phyloP scores from a whole-genome alignment of 2,888 invertebrate genomes.

The Oligia fasciuncula region DNA sequence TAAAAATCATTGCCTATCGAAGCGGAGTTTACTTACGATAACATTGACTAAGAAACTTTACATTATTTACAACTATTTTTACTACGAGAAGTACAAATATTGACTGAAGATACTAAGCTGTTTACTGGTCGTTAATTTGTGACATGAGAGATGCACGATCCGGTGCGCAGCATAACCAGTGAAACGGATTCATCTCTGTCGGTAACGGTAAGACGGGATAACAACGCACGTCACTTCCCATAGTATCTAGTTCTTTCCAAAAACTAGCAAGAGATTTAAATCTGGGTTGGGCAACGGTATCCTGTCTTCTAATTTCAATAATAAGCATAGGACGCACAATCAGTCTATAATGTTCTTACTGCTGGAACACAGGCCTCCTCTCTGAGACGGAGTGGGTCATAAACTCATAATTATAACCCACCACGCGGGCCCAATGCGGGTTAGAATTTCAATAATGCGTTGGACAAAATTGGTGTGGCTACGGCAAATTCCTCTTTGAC shows the following conservation, averaged over 20 bases:
- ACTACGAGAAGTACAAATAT: constrained; percentile 32
- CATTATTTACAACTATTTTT: constrained; percentile 41
- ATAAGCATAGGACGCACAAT: neutral
- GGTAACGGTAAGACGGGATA: neutral
- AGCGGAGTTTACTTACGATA: constrained; percentile 62
- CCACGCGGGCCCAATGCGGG: neutral
- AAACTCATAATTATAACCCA: neutral
- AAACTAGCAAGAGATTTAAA: neutral
- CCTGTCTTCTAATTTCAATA: neutral
- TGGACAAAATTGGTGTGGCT: no score
- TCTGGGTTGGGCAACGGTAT: neutral
- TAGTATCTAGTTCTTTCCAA: neutral
- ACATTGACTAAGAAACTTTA: constrained; percentile 46
- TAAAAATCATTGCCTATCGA: constrained; percentile 73
- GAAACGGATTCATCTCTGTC: neutral
- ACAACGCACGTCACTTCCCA: neutral
- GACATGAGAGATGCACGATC: neutral
- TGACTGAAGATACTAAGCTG: constrained; percentile 9
- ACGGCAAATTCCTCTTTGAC: neutral
- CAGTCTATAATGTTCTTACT: no score
- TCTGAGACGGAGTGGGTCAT: neutral
- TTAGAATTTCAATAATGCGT: neutral
- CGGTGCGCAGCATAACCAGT: neutral
- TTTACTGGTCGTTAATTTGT: constrained; percentile 24
- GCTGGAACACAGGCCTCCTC: neutral